These are phyloP conservation scores for Spialia ferax DNA, from an alignment of 2,888 invertebrate genomes.

Conservation along the genomic window DNA sequence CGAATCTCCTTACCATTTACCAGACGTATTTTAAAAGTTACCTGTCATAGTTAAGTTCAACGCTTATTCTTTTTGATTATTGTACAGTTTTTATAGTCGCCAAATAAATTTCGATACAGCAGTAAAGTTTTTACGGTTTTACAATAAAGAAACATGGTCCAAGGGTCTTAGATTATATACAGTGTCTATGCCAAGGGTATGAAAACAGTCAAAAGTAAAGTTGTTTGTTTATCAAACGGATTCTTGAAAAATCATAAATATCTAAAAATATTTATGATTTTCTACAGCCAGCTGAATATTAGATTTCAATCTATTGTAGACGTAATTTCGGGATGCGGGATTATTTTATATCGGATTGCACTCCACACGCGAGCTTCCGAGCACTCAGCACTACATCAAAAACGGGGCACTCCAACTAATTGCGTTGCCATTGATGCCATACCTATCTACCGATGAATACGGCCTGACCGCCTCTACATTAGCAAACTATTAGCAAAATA, in stretches of 20 bases:
- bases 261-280: too few relatives aligned
- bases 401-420: constrained; percentile 85
- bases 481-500: constrained; percentile 53
- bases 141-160: too few relatives aligned
- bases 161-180: too few relatives aligned
- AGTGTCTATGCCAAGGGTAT: too few relatives aligned
- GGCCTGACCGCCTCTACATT: constrained; percentile 49
- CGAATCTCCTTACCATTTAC: not conserved
- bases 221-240: too few relatives aligned
- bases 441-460: constrained; percentile 63
- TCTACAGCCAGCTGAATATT: not conserved
- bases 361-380: constrained; percentile 58
- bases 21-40: not conserved
- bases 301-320: constrained; percentile 8
- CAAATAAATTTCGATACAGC: too few relatives aligned
- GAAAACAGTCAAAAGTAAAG: too few relatives aligned
- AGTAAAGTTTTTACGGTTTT: too few relatives aligned
- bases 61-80: too few relatives aligned
- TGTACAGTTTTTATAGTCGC: too few relatives aligned
- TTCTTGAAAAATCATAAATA: too few relatives aligned
- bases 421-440: constrained; percentile 81
- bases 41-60: too few relatives aligned
- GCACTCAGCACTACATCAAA: constrained; percentile 80
- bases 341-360: constrained; percentile 68
- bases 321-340: constrained; percentile 56